phyloP scores from a whole-genome alignment of 2,113 vertebrate species.

The Tachycineta bicolor region DNA sequence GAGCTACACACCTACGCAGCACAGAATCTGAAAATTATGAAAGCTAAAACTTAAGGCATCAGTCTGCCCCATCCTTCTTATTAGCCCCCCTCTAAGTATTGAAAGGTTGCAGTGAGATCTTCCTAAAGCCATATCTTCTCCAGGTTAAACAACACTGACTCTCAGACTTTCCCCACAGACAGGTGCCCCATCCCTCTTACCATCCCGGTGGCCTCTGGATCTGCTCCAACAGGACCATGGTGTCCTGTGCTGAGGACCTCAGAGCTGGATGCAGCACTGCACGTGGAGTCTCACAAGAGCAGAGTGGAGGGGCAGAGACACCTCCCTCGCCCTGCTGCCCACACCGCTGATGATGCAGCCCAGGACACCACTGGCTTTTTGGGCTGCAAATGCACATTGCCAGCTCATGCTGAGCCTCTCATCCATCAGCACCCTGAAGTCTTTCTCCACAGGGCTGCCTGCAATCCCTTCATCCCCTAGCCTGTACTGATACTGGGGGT shows the following conservation, averaged over 20 bases:
- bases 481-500: neutral
- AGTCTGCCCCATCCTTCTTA: neutral
- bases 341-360: neutral
- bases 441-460: neutral
- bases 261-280: neutral
- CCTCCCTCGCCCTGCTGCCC: neutral
- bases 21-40: neutral
- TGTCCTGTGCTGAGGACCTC: neutral
- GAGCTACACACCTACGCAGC: neutral
- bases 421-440: neutral
- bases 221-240: neutral
- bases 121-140: neutral
- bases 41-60: neutral
- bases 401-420: neutral
- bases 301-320: neutral
- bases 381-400: neutral
- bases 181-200: neutral
- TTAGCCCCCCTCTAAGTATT: neutral
- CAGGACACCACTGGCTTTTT: accelerated
- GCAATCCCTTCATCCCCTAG: neutral
- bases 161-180: neutral
- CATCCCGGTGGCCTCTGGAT: neutral
- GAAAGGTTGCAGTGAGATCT: neutral
- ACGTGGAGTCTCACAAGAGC: neutral
- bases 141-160: neutral